Percentiles rank a stretch among this genome's conserved stretches.
phyloP scores from a whole-genome alignment of 1,140 invertebrate genomes.

The Drosophila orosa region DNA sequence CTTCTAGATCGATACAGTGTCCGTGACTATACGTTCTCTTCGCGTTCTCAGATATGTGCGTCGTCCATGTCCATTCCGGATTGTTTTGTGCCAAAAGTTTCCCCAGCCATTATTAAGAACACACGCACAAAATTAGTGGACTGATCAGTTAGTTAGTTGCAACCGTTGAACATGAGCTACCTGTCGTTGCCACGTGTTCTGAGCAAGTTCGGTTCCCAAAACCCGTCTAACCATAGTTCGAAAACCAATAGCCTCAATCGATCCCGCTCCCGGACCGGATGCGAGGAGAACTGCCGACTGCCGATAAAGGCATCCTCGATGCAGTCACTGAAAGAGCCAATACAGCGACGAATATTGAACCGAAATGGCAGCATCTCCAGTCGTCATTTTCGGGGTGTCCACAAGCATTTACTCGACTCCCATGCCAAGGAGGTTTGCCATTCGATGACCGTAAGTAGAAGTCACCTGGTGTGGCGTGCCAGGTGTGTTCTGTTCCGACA shows the following conservation, averaged over 20 bases:
- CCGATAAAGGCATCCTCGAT: conserved; percentile 59
- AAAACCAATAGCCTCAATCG: conserved; percentile 71
- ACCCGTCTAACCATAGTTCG: conserved; percentile 45
- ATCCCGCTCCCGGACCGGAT: conserved; percentile 32
- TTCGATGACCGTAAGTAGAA: conserved; percentile 90
- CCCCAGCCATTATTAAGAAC: neutral
- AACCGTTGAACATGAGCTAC: conserved; percentile 63
- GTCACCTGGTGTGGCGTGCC: neutral
- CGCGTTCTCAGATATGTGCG: conserved; percentile 27
- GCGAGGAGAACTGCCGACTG: conserved; percentile 35
- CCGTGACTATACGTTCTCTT: neutral
- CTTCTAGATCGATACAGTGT: conserved; percentile 7
- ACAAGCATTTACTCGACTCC: conserved; percentile 89
- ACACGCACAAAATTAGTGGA: neutral
- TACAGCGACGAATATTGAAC: conserved; percentile 69
- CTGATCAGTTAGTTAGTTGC: conserved; percentile 16
- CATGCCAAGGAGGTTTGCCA: conserved; percentile 89
- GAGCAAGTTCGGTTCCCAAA: conserved; percentile 41
- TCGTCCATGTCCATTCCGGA: conserved; percentile 12
- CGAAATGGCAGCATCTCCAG: conserved; percentile 78
- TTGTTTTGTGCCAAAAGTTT: conserved; percentile 17
- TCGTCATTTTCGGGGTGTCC: conserved; percentile 88
- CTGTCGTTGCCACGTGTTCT: conserved; percentile 66
- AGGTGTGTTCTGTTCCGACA: neutral
- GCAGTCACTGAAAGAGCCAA: conserved; percentile 60